Evolutionary conservation across 2,113 vertebrate genomes (phyloP).

Genomic region (Nesoenas mayeri): DNA sequence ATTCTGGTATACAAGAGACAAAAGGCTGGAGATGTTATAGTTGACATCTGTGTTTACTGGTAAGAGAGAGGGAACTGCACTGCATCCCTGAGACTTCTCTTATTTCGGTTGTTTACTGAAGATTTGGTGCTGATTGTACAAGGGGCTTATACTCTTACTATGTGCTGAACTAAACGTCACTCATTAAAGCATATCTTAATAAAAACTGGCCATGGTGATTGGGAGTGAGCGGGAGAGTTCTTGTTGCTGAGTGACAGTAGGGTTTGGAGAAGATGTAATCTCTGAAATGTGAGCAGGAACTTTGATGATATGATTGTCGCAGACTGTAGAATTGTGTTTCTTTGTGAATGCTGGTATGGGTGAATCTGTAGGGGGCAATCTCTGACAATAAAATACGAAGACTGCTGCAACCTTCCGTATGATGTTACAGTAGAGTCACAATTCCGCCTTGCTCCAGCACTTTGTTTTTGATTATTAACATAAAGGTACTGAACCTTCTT

Average conservation of each 20-base stretch:
- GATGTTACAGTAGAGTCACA: neutral
- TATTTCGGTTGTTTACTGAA: neutral
- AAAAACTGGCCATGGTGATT: neutral
- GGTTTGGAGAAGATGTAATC: neutral
- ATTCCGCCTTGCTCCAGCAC: neutral
- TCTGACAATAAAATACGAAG: constrained; percentile 57
- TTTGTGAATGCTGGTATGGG: constrained; percentile 1
- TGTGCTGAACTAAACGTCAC: neutral
- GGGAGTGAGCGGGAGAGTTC: neutral
- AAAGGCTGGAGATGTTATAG: neutral
- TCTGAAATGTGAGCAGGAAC: neutral
- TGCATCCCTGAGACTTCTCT: neutral
- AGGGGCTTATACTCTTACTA: neutral
- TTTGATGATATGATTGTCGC: rapidly evolving
- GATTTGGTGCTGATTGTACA: neutral
- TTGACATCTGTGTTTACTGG: neutral
- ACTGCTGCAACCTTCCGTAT: neutral
- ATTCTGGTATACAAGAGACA: neutral
- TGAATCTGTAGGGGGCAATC: constrained; percentile 75
- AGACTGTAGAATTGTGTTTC: neutral
- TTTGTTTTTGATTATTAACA: neutral
- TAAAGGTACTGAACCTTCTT: neutral
- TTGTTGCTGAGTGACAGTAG: neutral
- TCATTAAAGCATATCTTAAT: neutral
- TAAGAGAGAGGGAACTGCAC: neutral